Conservation (phyloP, 2,797 vertebrate genomes). For the Chiroxiphia lanceolata region DNA sequence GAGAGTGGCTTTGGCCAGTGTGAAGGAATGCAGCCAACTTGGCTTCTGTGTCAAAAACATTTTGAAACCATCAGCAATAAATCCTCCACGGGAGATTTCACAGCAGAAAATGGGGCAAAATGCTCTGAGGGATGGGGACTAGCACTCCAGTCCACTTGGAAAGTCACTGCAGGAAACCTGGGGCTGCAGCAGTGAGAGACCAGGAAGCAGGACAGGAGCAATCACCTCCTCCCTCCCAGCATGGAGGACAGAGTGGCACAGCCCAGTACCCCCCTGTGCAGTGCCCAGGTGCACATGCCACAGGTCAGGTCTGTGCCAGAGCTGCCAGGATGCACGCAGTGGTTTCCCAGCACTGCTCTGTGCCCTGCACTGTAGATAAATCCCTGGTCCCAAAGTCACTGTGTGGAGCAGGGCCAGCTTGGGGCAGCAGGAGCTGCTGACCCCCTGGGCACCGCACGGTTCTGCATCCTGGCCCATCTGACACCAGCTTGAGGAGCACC, state of each 20-base stretch:
- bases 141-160: not conserved
- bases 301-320: not conserved
- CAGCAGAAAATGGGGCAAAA: slow-evolving; percentile 8
- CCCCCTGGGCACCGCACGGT: not conserved
- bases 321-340: accelerated
- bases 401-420: accelerated
- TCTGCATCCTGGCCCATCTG: not conserved
- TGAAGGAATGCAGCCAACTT: slow-evolving; percentile 15
- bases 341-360: accelerated
- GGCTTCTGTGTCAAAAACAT: not conserved
- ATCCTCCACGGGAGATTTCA: not conserved
- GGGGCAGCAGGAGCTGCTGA: not conserved
- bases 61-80: slow-evolving; percentile 33
- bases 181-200: not conserved
- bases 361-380: not conserved
- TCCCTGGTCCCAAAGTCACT: not conserved
- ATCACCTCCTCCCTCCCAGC: not conserved
- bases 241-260: accelerated
- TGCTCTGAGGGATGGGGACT: not conserved
- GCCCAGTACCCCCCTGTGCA: not conserved
- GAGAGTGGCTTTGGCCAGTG: not conserved
- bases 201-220: not conserved
- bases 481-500: accelerated
- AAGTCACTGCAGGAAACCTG: not conserved
- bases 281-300: not conserved